These are phyloP conservation scores for Tolypeutes matacus DNA, from an alignment of 2,797 vertebrate genomes.

Conservation along the genomic window DNA sequence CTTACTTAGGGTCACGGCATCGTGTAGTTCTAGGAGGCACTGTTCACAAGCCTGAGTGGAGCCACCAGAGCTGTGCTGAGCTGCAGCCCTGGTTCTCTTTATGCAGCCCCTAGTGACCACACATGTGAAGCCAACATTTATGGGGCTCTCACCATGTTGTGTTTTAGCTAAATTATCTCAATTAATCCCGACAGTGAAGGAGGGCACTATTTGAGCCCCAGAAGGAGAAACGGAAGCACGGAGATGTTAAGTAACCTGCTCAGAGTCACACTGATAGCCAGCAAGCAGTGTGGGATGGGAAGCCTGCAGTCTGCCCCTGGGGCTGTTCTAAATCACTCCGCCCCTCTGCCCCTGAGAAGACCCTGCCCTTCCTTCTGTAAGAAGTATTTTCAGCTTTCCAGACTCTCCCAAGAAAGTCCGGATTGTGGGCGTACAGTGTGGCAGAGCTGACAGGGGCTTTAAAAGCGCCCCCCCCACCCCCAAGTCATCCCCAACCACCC, in stretches of 20 bases:
- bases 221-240: background rate
- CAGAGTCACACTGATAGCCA: background rate
- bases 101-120: no score
- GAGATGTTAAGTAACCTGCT: background rate
- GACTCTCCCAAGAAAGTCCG: background rate
- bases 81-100: background rate
- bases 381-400: background rate
- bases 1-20: background rate
- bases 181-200: background rate
- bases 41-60: background rate
- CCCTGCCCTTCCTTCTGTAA: background rate
- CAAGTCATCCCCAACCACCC: background rate
- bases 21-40: background rate
- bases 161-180: background rate
- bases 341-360: background rate
- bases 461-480: no score
- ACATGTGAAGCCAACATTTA: background rate
- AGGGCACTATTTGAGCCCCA: background rate
- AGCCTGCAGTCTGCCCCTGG: background rate
- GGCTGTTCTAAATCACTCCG: background rate
- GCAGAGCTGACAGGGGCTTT: background rate
- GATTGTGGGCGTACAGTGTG: background rate
- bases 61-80: background rate
- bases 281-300: background rate
- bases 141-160: background rate